phyloP scores from a whole-genome alignment of 2,113 vertebrate genomes.

The Tenrec ecaudatus region DNA sequence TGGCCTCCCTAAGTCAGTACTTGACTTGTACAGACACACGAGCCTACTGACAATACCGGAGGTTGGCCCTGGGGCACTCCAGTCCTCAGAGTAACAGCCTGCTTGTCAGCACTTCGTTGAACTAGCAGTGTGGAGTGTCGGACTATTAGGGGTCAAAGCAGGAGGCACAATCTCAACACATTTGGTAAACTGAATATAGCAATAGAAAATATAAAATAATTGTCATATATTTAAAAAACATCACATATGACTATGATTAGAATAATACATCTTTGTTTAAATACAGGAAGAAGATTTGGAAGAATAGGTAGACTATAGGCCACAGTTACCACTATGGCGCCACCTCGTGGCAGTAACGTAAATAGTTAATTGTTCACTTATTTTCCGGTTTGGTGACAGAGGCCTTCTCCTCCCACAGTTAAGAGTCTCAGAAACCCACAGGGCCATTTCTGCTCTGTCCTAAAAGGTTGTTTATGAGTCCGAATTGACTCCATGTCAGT shows the following conservation, averaged over 20 bases:
- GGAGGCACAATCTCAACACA: not conserved
- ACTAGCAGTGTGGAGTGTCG: too few species aligned
- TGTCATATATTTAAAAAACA: constrained; percentile 3
- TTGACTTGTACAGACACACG: too few species aligned
- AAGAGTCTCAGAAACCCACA: too few species aligned
- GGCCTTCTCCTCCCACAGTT: too few species aligned
- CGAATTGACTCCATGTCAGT: too few species aligned
- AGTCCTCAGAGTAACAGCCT: too few species aligned
- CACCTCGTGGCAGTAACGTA: constrained; percentile 32
- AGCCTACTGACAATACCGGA: too few species aligned
- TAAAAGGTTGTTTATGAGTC: too few species aligned
- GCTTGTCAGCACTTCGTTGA: too few species aligned
- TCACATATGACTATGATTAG: constrained; percentile 18
- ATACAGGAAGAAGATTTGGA: not conserved
- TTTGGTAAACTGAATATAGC: not conserved
- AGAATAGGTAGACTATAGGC: not conserved
- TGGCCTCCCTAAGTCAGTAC: too few species aligned
- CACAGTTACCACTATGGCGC: not conserved
- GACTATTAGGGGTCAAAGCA: not conserved
- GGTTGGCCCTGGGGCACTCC: too few species aligned
- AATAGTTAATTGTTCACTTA: constrained; percentile 1
- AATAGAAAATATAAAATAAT: not conserved
- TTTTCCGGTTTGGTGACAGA: not conserved
- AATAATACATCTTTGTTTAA: not conserved
- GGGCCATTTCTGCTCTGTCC: too few species aligned